Evolutionary conservation across 2,888 invertebrate species (phyloP), one percentile per base, ranked within the genome.

Genomic region (Phymatocera aterrima): DNA sequence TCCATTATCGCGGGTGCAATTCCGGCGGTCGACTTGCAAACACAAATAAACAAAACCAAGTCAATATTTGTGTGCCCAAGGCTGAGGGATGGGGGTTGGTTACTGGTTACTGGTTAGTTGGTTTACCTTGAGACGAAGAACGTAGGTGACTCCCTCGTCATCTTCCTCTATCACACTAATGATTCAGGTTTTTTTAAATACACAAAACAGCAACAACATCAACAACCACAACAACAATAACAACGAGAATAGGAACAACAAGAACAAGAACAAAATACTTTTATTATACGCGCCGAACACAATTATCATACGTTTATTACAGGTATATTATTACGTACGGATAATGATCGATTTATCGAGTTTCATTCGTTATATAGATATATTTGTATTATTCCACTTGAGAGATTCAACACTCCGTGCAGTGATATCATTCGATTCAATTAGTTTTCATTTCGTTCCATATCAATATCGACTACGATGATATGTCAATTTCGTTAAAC

Each of bases 141-240:
- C 84, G 84, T 87, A 88, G 85, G 88, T 85, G 84, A 87, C 84
- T 82, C 89, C 88, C 84, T 89, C n/a, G n/a, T n/a, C 90, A 90
- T 90, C 88, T 87, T 88, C 88, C 84, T 85, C 86, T 88, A 87
- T 85, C 82, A 83, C 87, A 88, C 87, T 89, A 90, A 90, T 90
- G 86, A 89, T 90, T 78, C 86, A 84, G 79, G 81, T 81, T 82
- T 84, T 82, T 75, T 37, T 8, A 46, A 68, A 28, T 10, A 68
- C 68, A 68, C 68, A 5, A 43, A 68, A 65, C 12, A 24, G 43
- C 18, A 65, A 65, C 18, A 43, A 64, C 15, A 24, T 4, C 6
- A 37, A 34, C 64, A n/a, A n/a, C n/a, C n/a, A n/a, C n/a, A n/a
- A 43, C 46, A 24, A 46, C 18, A 28, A 21, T 28, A n/a, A n/a